Evolutionary conservation across 1,140 invertebrate genomes (phyloP).

Genomic region (Propsilocerus akamusi): DNA sequence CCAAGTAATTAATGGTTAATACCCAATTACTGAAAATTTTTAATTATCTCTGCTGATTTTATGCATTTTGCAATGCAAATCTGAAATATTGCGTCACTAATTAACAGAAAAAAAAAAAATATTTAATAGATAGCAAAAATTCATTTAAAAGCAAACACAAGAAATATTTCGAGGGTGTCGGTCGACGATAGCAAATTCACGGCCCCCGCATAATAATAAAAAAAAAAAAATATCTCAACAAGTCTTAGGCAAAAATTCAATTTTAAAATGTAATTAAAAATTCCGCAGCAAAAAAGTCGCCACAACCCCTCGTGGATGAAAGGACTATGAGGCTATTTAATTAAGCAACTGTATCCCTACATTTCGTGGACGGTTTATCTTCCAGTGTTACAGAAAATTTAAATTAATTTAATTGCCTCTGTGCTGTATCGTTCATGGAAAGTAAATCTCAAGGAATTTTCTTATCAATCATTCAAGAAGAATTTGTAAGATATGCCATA

Average conservation of each 20-base stretch:
- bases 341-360: not conserved
- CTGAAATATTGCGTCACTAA: no score
- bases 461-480: conserved; percentile 1
- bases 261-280: not conserved
- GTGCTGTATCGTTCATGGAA: not conserved
- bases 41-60: no score
- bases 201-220: no score
- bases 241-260: no score
- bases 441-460: not conserved
- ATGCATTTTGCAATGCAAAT: no score
- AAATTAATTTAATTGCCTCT: conserved; percentile 2
- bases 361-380: not conserved
- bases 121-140: no score
- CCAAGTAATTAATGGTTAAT: no score
- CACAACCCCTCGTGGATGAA: not conserved
- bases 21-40: no score
- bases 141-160: no score
- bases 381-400: not conserved
- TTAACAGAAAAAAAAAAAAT: no score
- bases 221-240: not conserved
- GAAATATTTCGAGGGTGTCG: no score
- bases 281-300: not conserved
- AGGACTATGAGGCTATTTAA: not conserved
- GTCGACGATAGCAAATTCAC: no score
- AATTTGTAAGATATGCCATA: not conserved